These are phyloP conservation scores for Glaucomys volans DNA, from an alignment of 2,113 vertebrate genomes.

Conservation along the genomic window DNA sequence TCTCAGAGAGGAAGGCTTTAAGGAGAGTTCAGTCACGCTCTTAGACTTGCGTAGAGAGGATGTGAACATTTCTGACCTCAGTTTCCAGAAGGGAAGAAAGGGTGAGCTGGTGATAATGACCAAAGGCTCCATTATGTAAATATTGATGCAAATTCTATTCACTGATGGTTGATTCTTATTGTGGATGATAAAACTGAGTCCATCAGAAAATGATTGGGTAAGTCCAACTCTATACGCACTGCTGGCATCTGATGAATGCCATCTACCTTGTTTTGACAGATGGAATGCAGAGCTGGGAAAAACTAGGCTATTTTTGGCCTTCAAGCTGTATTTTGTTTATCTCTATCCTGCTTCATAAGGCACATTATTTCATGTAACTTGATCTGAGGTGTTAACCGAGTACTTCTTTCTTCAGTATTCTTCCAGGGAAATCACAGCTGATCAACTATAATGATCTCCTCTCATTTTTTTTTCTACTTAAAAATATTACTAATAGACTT, in stretches of 20 bases:
- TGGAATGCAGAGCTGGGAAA: slow-evolving; percentile 74
- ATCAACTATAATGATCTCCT: slow-evolving; percentile 35
- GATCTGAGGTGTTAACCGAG: slow-evolving; percentile 66
- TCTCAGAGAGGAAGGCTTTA: not conserved
- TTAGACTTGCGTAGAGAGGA: not conserved
- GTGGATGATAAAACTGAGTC: slow-evolving; percentile 1
- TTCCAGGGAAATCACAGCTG: slow-evolving; percentile 22
- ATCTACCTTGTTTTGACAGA: slow-evolving; percentile 75
- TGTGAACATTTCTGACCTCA: not conserved
- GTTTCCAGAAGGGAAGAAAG: not conserved
- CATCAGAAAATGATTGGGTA: not conserved
- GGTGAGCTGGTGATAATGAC: not conserved
- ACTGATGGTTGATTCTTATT: not conserved
- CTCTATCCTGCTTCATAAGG: slow-evolving; percentile 52
- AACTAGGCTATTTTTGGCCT: slow-evolving; percentile 71
- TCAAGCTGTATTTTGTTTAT: slow-evolving; percentile 77
- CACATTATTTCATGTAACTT: slow-evolving; percentile 56
- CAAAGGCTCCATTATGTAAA: not conserved
- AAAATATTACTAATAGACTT: not conserved
- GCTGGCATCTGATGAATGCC: slow-evolving; percentile 42
- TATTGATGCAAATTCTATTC: not conserved
- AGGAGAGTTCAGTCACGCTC: not conserved
- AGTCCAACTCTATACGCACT: not conserved
- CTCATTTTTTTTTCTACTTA: slow-evolving; percentile 10
- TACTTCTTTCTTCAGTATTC: slow-evolving; percentile 41